Evolutionary conservation across 2,888 invertebrate genomes (phyloP), one percentile per base, ranked within the genome.

Genomic region (Eurytoma adleriae): DNA sequence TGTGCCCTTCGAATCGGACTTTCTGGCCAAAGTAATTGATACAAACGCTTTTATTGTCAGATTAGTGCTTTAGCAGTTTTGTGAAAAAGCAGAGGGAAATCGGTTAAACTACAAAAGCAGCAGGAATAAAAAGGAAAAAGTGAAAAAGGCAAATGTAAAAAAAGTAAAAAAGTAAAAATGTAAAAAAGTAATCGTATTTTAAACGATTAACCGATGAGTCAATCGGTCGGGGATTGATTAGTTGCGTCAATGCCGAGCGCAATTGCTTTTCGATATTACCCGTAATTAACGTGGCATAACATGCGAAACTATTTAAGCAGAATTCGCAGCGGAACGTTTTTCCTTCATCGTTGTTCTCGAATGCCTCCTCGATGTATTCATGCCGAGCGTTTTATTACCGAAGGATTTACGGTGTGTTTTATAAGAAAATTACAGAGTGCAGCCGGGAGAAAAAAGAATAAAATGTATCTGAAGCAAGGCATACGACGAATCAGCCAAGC

Each of bases 211-310:
- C 40, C 40, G 40, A 40, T 40, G 40, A 40, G 40, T 40, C 40
- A 40, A 40, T 40, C 40, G 40, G 5, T 40, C 10, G 12, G 24
- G 61, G 27, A 67, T 78, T 72, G 67, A 78, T 78, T 72, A 61
- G 72, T 59, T 24, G 24, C 66, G 59, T 72, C 78, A 78, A 78
- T 78, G 78, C 67, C 72, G 78, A 72, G 72, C 27, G 72, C 72
- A 78, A 78, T 78, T 67, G 72, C 72, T 67, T 67, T 78, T 72
- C 78, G 78, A 78, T 78, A 78, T 78, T 78, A 78, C 72, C 66
- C 40, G 56, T 40, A 78, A 78, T 78, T 78, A 78, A 72, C 67
- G 77, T 48, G 48, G 67, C 78, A 72, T 78, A 78, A 78, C 72
- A 78, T 13, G 54, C 52, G 30, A 78, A 78, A 78, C 78, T 72